phyloP scores from a whole-genome alignment of 2,888 invertebrate genomes.

The Yponomeuta evonymella region DNA sequence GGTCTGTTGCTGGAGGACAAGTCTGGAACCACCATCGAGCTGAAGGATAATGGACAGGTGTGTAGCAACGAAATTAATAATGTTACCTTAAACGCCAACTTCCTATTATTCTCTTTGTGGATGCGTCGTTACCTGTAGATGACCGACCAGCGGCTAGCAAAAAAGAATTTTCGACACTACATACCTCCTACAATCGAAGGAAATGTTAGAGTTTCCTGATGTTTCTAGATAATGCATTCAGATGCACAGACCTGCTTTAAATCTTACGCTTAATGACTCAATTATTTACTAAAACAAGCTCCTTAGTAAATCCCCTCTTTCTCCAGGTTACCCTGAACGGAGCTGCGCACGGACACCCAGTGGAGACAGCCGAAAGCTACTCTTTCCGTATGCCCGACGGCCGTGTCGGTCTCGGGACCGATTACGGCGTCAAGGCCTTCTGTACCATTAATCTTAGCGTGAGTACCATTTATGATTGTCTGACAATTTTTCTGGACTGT shows the following conservation, averaged over 20 bases:
- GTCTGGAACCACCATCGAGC: slow-evolving; percentile 77
- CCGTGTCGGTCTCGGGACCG: slow-evolving; percentile 76
- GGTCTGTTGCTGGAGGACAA: slow-evolving; percentile 83
- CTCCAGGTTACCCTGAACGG: slow-evolving; percentile 78
- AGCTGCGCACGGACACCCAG: slow-evolving; percentile 82
- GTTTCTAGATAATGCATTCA: background rate
- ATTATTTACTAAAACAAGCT: no score
- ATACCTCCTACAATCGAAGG: no score
- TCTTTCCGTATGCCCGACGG: slow-evolving; percentile 77
- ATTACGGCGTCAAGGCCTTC: slow-evolving; percentile 78
- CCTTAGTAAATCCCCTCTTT: background rate
- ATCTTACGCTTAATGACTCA: no score
- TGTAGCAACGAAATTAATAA: slow-evolving; percentile 22
- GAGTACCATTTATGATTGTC: slow-evolving; percentile 17
- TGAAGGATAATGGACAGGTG: slow-evolving; percentile 80
- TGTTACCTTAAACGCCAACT: no score
- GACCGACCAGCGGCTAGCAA: no score
- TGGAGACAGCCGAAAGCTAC: slow-evolving; percentile 74
- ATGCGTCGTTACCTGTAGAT: no score
- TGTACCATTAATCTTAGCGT: slow-evolving; percentile 79
- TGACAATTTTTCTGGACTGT: no score
- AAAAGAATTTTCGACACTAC: no score
- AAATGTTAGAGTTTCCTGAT: background rate
- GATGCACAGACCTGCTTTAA: no score
- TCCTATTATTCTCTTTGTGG: no score